Evolutionary conservation across 1,140 invertebrate genomes (phyloP).

Genomic region (Trichomalopsis sarcophagae): DNA sequence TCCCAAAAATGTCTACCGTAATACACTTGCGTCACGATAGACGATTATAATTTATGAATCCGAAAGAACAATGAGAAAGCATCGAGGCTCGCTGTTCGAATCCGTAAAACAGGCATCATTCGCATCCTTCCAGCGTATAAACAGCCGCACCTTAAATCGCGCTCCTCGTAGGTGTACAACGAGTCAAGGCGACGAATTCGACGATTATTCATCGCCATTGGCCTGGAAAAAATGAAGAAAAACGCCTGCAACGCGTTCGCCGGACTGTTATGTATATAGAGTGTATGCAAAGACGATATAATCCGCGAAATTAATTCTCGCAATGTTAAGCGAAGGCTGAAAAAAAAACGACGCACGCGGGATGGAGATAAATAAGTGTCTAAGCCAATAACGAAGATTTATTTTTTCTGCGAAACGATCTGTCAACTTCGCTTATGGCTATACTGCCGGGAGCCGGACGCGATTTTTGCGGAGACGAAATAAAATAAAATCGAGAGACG

Average conservation of each 20-base stretch:
- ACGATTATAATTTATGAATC: background rate
- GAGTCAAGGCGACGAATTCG: constrained; percentile 14
- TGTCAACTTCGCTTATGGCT: constrained; percentile 12
- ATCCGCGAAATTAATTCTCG: background rate
- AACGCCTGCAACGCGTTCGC: background rate
- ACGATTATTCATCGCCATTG: constrained; percentile 12
- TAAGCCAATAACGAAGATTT: constrained; percentile 10
- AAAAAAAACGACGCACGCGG: background rate
- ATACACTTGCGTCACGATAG: too few relatives aligned
- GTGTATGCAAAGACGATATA: background rate
- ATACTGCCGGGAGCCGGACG: background rate
- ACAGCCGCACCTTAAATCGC: background rate
- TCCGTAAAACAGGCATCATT: background rate
- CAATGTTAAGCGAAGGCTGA: background rate
- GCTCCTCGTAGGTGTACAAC: background rate
- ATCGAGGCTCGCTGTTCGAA: background rate
- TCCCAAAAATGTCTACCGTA: too few relatives aligned
- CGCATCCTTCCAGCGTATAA: background rate
- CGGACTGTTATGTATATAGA: background rate
- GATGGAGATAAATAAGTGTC: constrained; percentile 5
- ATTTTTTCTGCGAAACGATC: constrained; percentile 27
- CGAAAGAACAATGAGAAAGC: background rate
- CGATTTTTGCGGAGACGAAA: background rate
- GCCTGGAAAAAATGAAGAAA: background rate
- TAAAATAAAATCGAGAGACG: too few relatives aligned